Base-by-base conservation (phyloP, 2,797 vertebrate species). In the Steatocranus sp. region DNA sequence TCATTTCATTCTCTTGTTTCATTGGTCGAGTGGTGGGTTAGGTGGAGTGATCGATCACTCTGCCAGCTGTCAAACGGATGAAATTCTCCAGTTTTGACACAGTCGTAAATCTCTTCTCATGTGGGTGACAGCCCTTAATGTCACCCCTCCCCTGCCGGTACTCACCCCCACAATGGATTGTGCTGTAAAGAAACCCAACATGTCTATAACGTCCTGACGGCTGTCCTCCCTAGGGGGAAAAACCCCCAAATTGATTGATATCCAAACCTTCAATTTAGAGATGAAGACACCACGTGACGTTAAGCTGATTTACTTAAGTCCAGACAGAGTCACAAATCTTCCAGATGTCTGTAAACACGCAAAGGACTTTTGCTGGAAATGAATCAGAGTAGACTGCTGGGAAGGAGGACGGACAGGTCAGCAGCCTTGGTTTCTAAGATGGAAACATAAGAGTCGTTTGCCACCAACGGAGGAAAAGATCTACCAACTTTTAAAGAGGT, bases 81-180 rank as follows among this genome's bases (percentile, higher is more conserved):
- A 93, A 91, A 91, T 89, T 88, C 90, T 89, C 85, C 78, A 75
- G 58, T 61, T 87, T 78, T 87, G 90, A 88, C 90, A 83, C 74
- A 8, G 49, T 85, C 82, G 23, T 95, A 89, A 94, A 94, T 94
- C 93, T 95, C 80, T 30, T 86, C 77, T 83, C 80, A 79, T 61
- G 73, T 74, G 70, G 74, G 75, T 85, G 91, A 92, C 84, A 79
- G 83, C 25, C 30, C 68, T 86, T 91, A 83, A 90, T 87, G 89
- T 82, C 76, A 83, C 78, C 82, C 34, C 77, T 32, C 61, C 84
- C 75, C 49, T 53, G 34, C 41, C 17, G 15, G 34, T 5, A 8
- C 78, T 83, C 76, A 32, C 81, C 63, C 76, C 46, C 61, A 73
- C 83, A 86, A 83, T 85, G 84, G 81, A 78, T 50, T 63, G 78